Evolutionary conservation across 2,113 vertebrate species (phyloP).

Genomic region (Equus quagga): DNA sequence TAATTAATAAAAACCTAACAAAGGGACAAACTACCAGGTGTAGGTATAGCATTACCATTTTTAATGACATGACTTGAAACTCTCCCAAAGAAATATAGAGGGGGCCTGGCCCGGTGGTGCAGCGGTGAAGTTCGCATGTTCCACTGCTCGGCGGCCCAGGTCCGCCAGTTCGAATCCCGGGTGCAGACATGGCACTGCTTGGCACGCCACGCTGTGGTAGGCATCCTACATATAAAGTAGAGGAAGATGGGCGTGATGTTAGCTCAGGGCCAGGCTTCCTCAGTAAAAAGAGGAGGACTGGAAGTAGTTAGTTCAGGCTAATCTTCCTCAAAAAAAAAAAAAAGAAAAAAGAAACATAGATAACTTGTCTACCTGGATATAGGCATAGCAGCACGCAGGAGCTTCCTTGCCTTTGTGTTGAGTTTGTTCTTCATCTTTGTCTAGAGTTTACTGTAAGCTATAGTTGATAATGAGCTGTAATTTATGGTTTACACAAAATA

Average conservation of each 20-base stretch:
- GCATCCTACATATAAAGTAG: too few species aligned
- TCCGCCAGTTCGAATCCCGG: too few species aligned
- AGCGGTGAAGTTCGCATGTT: too few species aligned
- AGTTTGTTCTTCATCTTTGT: background rate
- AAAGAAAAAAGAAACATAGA: background rate
- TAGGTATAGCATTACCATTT: background rate
- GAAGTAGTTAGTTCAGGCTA: too few species aligned
- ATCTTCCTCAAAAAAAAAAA: too few species aligned
- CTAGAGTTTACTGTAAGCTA: background rate
- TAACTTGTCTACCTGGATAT: background rate
- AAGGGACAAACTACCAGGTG: background rate
- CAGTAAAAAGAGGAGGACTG: too few species aligned
- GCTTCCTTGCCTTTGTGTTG: background rate
- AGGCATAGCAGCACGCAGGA: background rate
- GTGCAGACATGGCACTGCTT: too few species aligned
- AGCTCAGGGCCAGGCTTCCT: too few species aligned
- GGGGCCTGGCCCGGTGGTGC: too few species aligned
- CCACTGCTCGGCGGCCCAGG: too few species aligned
- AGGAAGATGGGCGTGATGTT: too few species aligned
- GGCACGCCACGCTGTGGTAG: too few species aligned
- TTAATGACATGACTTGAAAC: slow-evolving; percentile 18
- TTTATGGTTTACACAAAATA: background rate
- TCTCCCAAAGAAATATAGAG: background rate
- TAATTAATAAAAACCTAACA: background rate
- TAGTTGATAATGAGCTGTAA: background rate